Evolutionary conservation across 1,140 invertebrate genomes (phyloP), one percentile per base, ranked within the genome.

Genomic region (Zaprionus taronus): DNA sequence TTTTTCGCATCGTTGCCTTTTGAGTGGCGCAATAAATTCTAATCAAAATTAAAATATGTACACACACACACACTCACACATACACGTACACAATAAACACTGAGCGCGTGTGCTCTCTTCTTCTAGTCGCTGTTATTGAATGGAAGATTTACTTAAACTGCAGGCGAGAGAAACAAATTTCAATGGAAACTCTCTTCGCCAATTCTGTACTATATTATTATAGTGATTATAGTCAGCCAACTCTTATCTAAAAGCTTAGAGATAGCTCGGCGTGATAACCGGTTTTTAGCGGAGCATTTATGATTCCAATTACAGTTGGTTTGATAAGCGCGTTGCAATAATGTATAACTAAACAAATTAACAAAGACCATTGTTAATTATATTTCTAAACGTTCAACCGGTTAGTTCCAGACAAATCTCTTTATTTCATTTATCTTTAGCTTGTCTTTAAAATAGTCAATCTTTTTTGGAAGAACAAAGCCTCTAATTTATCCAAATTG

Each of bases 21-120:
- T 87, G 83, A 89, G 84, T 89, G 81, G 85, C 77, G 84, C 84
- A 89, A 89, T 89, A 89, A 89, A 89, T 89, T 89, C 82, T 89
- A 89, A 89, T 89, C 85, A 89, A 89, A 89, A 89, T 90, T 90
- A 89, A 89, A 89, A 90, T 84, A 89, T 90, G 61, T 72, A 22
- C 31, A 64, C 51, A 64, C 36, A 64, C 36, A 85, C 82, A 84
- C 75, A 76, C 72, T 79, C 75, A 64, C 49, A 51, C 41, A 67
- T 26, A 67, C 65, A 47, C 28, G 34, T 34, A 56, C 17, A 28
- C 11, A 6, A 6, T n/a, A 31, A 5, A 38, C 20, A 38, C 20
- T 22, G 57, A 81, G 82, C 82, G 78, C 81, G 81, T 84, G 81
- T 72, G 64, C 72, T 77, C 58, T 80, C 66, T 34, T 60, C 71